These are phyloP conservation scores for Brachionus rubens DNA, from an alignment of 1,140 invertebrate genomes.

Conservation along the genomic window DNA sequence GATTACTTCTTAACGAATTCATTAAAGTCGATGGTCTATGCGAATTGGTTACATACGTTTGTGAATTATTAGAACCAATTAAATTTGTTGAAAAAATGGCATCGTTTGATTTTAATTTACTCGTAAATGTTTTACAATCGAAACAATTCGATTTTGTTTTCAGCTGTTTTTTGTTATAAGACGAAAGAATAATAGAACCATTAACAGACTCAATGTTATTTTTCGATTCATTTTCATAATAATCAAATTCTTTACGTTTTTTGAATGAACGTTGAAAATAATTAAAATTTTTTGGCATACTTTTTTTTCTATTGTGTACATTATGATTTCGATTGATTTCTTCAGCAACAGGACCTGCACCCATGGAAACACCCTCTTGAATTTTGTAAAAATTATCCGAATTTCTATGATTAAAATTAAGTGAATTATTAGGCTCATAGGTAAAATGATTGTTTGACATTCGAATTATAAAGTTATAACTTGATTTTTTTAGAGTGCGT, in stretches of 20 bases:
- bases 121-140: neutral
- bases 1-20: too few relatives aligned
- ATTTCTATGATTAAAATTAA: neutral
- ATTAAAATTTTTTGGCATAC: neutral
- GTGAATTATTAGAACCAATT: neutral
- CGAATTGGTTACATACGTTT: too few relatives aligned
- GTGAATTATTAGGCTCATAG: conserved; percentile 11
- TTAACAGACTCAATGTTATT: neutral
- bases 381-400: conserved; percentile 23
- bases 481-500: conserved; percentile 20
- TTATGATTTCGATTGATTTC: too few relatives aligned
- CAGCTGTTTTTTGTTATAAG: neutral
- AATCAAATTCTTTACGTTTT: neutral
- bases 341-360: neutral
- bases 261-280: neutral
- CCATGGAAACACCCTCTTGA: conserved; percentile 3
- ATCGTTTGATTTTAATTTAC: neutral
- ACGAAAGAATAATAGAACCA: neutral
- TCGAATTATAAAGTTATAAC: conserved; percentile 16
- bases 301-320: conserved; percentile 6
- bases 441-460: conserved; percentile 22
- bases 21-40: neutral
- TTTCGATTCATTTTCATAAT: neutral
- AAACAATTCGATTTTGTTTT: neutral
- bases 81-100: neutral